These are phyloP conservation scores for Sinocyclocheilus rhinocerous DNA, from an alignment of 2,113 vertebrate species.

Conservation along the genomic window DNA sequence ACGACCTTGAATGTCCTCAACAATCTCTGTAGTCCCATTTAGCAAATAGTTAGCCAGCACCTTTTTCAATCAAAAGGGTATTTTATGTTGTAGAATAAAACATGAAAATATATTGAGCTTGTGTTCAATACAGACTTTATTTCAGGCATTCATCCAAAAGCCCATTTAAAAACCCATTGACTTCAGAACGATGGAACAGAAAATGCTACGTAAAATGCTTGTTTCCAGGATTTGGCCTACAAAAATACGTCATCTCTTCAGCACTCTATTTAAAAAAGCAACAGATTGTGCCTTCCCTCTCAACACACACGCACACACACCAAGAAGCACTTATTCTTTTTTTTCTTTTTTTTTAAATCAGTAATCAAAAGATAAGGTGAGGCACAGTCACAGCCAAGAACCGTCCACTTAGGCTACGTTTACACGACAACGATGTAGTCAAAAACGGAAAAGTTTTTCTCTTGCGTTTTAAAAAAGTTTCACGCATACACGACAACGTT, in stretches of 20 bases:
- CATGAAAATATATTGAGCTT: not conserved
- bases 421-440: too few relatives aligned
- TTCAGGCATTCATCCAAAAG: not conserved
- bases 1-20: not conserved
- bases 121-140: not conserved
- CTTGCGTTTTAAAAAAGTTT: too few relatives aligned
- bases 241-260: not conserved
- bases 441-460: too few relatives aligned
- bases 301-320: not conserved
- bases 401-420: not conserved
- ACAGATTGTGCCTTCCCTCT: constrained; percentile 24
- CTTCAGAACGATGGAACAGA: not conserved
- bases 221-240: not conserved
- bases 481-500: too few relatives aligned
- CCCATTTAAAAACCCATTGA: not conserved
- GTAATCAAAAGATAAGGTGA: not conserved
- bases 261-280: not conserved
- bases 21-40: not conserved
- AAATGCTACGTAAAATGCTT: not conserved
- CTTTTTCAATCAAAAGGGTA: not conserved
- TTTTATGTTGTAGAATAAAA: not conserved
- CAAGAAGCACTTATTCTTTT: not conserved
- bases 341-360: too few relatives aligned
- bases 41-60: too few relatives aligned
- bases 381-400: constrained; percentile 13